Evolutionary conservation across 2,113 vertebrate species (phyloP), one percentile per base, ranked within the genome.

Genomic region (Ciconia maguari): DNA sequence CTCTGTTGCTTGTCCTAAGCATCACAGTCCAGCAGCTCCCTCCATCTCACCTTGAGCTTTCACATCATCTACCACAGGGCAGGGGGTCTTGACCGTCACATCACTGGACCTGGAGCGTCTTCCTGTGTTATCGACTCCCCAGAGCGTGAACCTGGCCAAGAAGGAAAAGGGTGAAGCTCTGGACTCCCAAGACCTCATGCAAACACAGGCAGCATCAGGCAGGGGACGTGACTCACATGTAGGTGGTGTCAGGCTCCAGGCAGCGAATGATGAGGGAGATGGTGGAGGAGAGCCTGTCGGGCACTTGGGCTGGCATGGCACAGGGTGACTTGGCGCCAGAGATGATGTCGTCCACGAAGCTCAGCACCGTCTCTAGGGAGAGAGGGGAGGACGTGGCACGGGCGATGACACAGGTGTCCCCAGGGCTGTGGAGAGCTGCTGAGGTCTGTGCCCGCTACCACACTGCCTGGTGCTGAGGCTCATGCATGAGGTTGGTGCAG

Each of bases 51-150:
- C 99, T 99, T 99, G 99, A 66, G 99, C 99, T 97, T 99, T 99
- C 94, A 99, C 98, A 46, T 99, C 99, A 80, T 99, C 99, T 88
- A 99, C 99, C 71, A 99, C 99, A 0, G 99, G 99, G 95, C 99
- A 99, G 0, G 99, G 99, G 0, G 99, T 99, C 97, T 99, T 99
- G 90, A 99, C 99, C 0, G 98, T 99, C 96, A 99, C 99, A 38
- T 99, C 99, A 41, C 99, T 99, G 19, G 99, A 99, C 89, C 98
- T 98, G 74, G 99, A 99, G 15, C 99, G 99, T 6, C 99, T 98
- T 13, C 99, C 99, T 6, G 99, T 99, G 97, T 99, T 99, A 97
- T 99, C 99, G 5, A 99, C 99, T 60, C 99, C 99, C 99, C 99
- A 99, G 68, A 99, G 98, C 0, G 99, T 99, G 97, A 99, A 99